These are phyloP conservation scores for Hesperia comma DNA, from an alignment of 2,888 invertebrate genomes.

Conservation along the genomic window DNA sequence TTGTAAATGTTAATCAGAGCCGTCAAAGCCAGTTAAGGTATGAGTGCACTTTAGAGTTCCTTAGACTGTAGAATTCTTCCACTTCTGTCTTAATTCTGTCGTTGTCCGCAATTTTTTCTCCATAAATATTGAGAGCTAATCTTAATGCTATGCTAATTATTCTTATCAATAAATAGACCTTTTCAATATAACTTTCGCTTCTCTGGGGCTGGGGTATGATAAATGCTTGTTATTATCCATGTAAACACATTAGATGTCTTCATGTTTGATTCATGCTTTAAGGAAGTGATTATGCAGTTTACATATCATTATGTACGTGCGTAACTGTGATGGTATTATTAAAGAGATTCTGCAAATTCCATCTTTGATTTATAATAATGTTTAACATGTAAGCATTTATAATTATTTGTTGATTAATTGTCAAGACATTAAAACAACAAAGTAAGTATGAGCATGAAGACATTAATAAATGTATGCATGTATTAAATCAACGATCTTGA, in stretches of 20 bases:
- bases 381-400: background rate
- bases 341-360: conserved; percentile 25
- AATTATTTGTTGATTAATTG: background rate
- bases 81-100: too few species aligned
- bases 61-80: too few species aligned
- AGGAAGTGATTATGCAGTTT: conserved; percentile 51
- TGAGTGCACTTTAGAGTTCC: too few species aligned
- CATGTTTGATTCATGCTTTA: conserved; percentile 44
- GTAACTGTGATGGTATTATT: conserved; percentile 45
- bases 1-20: too few species aligned
- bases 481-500: background rate
- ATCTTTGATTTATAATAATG: conserved; percentile 31
- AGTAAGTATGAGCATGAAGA: too few species aligned
- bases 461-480: too few species aligned
- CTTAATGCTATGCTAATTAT: too few species aligned
- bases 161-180: too few species aligned
- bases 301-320: conserved; percentile 42
- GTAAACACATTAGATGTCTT: background rate
- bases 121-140: too few species aligned
- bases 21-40: too few species aligned
- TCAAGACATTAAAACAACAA: too few species aligned
- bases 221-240: conserved; percentile 11
- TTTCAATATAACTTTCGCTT: background rate
- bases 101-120: too few species aligned
- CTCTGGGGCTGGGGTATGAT: background rate